Base-by-base conservation (phyloP, 2,797 vertebrate genomes). In the Hydrocynus forskahlii region DNA sequence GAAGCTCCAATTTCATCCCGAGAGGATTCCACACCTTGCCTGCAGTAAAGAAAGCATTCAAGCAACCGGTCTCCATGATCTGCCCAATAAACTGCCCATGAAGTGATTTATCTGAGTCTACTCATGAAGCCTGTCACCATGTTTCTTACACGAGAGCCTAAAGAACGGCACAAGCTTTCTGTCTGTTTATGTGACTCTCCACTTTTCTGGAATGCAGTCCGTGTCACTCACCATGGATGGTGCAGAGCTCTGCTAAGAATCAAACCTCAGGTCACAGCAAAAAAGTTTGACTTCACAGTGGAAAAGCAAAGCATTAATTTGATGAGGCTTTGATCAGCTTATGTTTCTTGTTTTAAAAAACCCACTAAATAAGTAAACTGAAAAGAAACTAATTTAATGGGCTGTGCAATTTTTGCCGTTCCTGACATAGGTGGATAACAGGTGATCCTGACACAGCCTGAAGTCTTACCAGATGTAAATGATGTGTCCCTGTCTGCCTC, bases 401-500 rank as follows among this genome's bases (percentile, higher is more conserved):
- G 7, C 5, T 1, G 5, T 19, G 7, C 7, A 7, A 21, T 54
- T 19, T 59, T 59, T n/a, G n/a, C n/a, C 29, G 29, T 29, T 45
- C 43, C 43, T 23, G n/a, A 60, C n/a, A 4, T 17, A 38, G 3
- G 62, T 62, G 14, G 62, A 64, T 14, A 25, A 64, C 25, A 19
- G 14, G 66, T 68, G 66, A 68, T 66, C 63, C 17, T 17, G 13
- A 64, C 29, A 23, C 7, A 2, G 29, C 1, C 19, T 45, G 19
- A 48, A 45, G 0, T 76, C 94, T 94, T 91, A 99, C 98, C 98
- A 99, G 88, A 95, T 97, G 92, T 99, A 99, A 88, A 99, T 99
- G 80, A 99, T 97, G 89, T 99, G 96, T 72, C 98, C 98, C 78
- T 91, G 95, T 4, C 95, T 96, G 78, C 94, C 94, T 0, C 89